phyloP scores from a whole-genome alignment of 2,797 vertebrate species.

The Manis crassicaudata region DNA sequence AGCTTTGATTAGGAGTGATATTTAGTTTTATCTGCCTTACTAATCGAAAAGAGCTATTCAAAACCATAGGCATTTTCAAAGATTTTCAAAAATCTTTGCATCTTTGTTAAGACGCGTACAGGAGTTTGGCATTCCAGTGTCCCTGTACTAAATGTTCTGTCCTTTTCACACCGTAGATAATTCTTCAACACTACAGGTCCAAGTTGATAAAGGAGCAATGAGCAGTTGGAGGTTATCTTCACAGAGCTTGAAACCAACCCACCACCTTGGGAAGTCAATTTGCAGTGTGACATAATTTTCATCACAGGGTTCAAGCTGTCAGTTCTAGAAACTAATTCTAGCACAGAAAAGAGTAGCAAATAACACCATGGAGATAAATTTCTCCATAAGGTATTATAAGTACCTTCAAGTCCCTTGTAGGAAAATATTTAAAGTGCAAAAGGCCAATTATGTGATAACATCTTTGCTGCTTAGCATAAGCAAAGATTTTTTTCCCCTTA shows the following conservation, averaged over 20 bases:
- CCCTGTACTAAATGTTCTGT: neutral
- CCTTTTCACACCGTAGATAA: fast-evolving
- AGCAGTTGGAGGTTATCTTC: neutral
- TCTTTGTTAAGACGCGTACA: neutral
- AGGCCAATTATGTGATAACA: neutral
- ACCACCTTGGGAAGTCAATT: neutral
- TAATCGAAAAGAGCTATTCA: neutral
- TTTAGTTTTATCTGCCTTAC: neutral
- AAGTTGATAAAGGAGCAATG: neutral
- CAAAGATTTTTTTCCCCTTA: neutral
- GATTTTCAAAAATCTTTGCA: neutral
- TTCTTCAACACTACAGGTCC: neutral
- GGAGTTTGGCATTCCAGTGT: neutral
- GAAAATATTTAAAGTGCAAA: neutral
- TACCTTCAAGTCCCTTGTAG: neutral
- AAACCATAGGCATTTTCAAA: neutral
- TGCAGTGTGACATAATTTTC: neutral
- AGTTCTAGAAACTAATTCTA: neutral
- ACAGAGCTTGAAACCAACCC: neutral
- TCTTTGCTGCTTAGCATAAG: neutral
- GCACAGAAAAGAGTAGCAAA: neutral
- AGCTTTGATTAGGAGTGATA: neutral
- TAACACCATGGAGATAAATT: neutral
- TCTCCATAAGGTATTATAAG: neutral
- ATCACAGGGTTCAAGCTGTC: neutral